Evolutionary conservation across 2,888 invertebrate species (phyloP).

Genomic region (Stenodema calcarata): DNA sequence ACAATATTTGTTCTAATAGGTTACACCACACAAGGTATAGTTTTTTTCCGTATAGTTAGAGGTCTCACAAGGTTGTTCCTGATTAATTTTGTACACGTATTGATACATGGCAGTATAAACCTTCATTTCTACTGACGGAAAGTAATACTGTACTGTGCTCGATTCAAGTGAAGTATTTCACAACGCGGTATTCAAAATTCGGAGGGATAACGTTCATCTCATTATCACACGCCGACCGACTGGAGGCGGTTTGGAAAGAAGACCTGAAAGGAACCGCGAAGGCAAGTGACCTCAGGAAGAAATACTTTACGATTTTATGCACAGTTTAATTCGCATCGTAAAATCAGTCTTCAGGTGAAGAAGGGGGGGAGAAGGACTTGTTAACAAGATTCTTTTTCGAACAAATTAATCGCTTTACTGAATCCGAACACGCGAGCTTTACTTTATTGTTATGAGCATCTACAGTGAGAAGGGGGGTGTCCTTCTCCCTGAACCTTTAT

Average conservation of each 20-base stretch:
- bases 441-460: slow-evolving; percentile 22
- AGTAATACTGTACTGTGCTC: too few relatives aligned
- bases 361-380: neutral
- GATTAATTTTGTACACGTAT: too few relatives aligned
- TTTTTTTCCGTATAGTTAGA: too few relatives aligned
- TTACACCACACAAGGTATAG: too few relatives aligned
- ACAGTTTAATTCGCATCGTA: slow-evolving; percentile 4
- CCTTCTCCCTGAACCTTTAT: slow-evolving; percentile 5
- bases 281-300: neutral
- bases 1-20: too few relatives aligned
- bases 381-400: slow-evolving; percentile 35
- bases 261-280: neutral
- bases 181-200: too few relatives aligned
- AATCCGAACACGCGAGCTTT: slow-evolving; percentile 32
- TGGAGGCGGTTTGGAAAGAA: neutral
- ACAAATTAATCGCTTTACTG: slow-evolving; percentile 34
- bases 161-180: too few relatives aligned
- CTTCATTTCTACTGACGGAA: too few relatives aligned
- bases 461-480: neutral
- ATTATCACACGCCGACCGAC: too few relatives aligned
- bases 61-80: too few relatives aligned
- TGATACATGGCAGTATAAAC: too few relatives aligned
- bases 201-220: too few relatives aligned
- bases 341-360: neutral
- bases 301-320: neutral